These are phyloP conservation scores for Drosophila rhopaloa DNA, from an alignment of 1,140 invertebrate species.

Conservation along the genomic window DNA sequence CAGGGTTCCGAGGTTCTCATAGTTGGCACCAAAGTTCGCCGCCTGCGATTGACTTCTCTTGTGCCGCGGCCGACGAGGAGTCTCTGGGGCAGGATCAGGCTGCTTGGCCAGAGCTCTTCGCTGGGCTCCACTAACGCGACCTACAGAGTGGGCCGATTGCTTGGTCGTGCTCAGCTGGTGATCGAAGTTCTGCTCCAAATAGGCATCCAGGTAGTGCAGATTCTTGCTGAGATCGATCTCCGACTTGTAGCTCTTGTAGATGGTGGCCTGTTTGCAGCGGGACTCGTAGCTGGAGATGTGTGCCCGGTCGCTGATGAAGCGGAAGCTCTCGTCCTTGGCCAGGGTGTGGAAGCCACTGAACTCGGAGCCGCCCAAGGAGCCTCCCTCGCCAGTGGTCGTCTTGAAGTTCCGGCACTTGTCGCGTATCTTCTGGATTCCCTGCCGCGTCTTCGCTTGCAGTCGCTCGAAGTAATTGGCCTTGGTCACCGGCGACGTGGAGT, in stretches of 20 bases:
- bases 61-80: slow-evolving; percentile 41
- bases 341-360: slow-evolving; percentile 73
- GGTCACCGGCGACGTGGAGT: slow-evolving; percentile 35
- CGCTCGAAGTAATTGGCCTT: slow-evolving; percentile 78
- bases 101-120: slow-evolving; percentile 52
- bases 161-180: slow-evolving; percentile 61
- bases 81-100: slow-evolving; percentile 16
- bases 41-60: slow-evolving; percentile 73
- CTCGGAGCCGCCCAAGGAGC: slow-evolving; percentile 36
- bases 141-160: slow-evolving; percentile 72
- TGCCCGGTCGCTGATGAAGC: slow-evolving; percentile 75
- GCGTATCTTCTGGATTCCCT: slow-evolving; percentile 77
- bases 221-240: slow-evolving; percentile 84
- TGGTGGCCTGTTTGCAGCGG: slow-evolving; percentile 72
- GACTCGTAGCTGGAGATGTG: slow-evolving; percentile 78
- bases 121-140: slow-evolving; percentile 56
- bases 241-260: slow-evolving; percentile 84
- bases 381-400: slow-evolving; percentile 28
- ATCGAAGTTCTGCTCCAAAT: slow-evolving; percentile 81
- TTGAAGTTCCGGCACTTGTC: slow-evolving; percentile 83
- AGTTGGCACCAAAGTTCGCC: slow-evolving; percentile 55
- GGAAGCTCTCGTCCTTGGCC: slow-evolving; percentile 80
- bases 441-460: slow-evolving; percentile 74
- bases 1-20: slow-evolving; percentile 73
- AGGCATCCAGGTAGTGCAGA: slow-evolving; percentile 81